Percentiles rank a stretch among this genome's conserved stretches.
Conservation (phyloP, 2,113 vertebrate genomes). For the Rattus rattus region DNA sequence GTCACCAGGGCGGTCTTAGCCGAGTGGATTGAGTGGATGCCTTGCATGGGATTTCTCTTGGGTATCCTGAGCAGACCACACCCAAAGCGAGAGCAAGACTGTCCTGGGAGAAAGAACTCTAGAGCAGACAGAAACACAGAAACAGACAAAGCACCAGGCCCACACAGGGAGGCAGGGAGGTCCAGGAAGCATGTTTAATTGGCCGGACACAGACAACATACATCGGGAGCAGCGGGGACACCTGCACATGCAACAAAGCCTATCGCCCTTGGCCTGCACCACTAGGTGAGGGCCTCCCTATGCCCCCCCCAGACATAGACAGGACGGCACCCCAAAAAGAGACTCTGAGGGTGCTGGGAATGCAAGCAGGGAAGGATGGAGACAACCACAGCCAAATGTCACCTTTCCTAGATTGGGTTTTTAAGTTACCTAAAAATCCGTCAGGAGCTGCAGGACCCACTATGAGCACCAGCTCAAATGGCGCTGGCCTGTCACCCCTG, state of each 20-base stretch:
- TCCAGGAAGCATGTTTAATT: slow-evolving; percentile 82
- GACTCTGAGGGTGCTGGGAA: neutral
- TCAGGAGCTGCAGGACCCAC: neutral
- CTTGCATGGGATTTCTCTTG: neutral
- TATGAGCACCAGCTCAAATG: neutral
- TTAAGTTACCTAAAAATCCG: neutral
- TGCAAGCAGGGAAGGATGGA: neutral
- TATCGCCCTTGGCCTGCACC: neutral
- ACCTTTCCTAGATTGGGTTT: neutral
- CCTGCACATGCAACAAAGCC: slow-evolving; percentile 28
- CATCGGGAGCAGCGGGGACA: slow-evolving; percentile 45
- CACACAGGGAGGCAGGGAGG: slow-evolving; percentile 69
- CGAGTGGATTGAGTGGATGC: too few relatives aligned
- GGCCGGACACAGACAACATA: slow-evolving; percentile 76
- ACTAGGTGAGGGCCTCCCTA: neutral
- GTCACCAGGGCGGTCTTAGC: neutral
- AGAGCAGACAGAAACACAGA: slow-evolving; percentile 52
- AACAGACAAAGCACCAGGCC: slow-evolving; percentile 76
- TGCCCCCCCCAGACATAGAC: neutral
- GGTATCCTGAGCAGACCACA: slow-evolving; percentile 57
- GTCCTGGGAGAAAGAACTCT: slow-evolving; percentile 50
- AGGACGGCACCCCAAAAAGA: neutral
- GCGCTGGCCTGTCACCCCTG: neutral
- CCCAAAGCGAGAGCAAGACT: slow-evolving; percentile 56
- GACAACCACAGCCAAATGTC: neutral